These are phyloP conservation scores for Pundamilia nyererei DNA, from an alignment of 2,113 vertebrate species.

Conservation along the genomic window DNA sequence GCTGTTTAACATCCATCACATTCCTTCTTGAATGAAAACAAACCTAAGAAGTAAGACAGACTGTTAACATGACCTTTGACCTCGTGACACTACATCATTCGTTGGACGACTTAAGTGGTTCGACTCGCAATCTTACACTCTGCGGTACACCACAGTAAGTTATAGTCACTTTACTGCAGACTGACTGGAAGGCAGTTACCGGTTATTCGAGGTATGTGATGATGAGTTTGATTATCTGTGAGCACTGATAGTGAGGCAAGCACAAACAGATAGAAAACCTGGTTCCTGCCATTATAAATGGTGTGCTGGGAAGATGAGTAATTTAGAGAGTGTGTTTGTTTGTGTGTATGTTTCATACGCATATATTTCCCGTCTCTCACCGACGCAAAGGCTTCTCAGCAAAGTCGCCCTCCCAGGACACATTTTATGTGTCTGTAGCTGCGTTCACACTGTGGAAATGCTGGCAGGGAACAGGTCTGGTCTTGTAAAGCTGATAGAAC, in stretches of 20 bases:
- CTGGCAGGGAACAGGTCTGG: conserved; percentile 5
- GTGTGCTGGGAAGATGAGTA: background rate
- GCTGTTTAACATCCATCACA: background rate
- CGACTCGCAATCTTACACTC: background rate
- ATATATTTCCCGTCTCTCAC: background rate
- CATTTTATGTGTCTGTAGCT: background rate
- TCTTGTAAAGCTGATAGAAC: background rate
- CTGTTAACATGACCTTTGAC: conserved; percentile 14
- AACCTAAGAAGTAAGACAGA: background rate
- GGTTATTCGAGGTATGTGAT: background rate
- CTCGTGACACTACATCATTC: background rate
- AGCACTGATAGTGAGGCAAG: background rate
- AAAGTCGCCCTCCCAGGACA: background rate
- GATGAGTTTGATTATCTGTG: background rate
- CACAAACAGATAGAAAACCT: background rate
- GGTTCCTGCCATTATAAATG: background rate
- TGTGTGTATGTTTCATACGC: background rate
- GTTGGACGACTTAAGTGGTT: background rate
- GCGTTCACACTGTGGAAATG: background rate
- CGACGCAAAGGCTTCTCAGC: background rate
- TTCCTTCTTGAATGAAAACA: background rate
- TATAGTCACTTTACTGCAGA: background rate
- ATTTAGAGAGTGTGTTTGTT: background rate
- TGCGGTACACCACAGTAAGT: background rate
- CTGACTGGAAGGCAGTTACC: background rate